A percentile compares a stretch with the other conserved stretches of the same genome.
phyloP scores from a whole-genome alignment of 2,797 vertebrate species.

The Hypotaenidia okinawae region DNA sequence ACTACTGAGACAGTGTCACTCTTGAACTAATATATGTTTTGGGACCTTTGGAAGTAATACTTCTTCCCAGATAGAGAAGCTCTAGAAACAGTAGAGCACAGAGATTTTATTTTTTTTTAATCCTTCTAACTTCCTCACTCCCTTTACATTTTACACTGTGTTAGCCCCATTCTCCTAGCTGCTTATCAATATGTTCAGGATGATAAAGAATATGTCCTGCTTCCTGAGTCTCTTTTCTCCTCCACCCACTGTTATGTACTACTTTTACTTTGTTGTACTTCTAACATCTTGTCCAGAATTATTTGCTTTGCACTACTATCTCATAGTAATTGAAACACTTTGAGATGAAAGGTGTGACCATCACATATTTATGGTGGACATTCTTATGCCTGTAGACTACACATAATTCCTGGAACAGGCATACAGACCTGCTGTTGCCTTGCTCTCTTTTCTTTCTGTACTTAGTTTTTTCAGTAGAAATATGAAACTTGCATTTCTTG shows the following conservation, averaged over 20 bases:
- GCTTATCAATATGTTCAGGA: not conserved
- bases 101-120: not conserved
- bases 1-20: not conserved
- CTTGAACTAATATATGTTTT: not conserved
- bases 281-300: not conserved
- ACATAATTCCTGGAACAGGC: not conserved
- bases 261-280: not conserved
- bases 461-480: not conserved
- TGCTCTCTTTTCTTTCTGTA: not conserved
- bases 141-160: accelerated
- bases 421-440: not conserved
- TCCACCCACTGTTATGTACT: not conserved
- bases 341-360: not conserved
- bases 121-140: not conserved
- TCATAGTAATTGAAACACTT: not conserved
- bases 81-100: not conserved
- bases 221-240: not conserved
- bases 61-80: not conserved
- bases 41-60: not conserved
- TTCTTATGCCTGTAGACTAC: not conserved
- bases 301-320: not conserved
- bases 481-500: not conserved
- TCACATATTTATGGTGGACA: not conserved
- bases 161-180: not conserved
- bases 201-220: not conserved